A percentile compares a stretch with the other conserved stretches of the same genome.
Conservation (phyloP, 2,888 invertebrate species). For the Aleiodes alternator region DNA sequence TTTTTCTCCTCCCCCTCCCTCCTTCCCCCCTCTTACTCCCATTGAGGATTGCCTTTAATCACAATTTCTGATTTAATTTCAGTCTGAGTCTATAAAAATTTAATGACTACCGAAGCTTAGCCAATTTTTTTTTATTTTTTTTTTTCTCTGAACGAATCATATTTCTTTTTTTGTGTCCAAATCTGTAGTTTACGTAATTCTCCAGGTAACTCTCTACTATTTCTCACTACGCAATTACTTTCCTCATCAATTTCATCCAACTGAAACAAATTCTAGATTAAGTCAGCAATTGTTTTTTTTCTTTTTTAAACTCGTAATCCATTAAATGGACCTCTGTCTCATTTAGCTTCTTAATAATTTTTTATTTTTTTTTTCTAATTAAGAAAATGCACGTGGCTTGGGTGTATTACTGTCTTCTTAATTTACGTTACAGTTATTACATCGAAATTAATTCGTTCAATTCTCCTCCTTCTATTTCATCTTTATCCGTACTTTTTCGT, state of each 20-base stretch:
- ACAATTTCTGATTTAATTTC: too few species aligned
- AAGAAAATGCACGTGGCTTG: not conserved
- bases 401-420: not conserved
- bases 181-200: slow-evolving; percentile 18
- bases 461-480: too few species aligned
- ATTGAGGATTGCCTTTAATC: too few species aligned
- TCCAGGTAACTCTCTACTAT: slow-evolving; percentile 15
- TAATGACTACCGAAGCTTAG: too few species aligned
- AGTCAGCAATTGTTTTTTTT: slow-evolving; percentile 18
- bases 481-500: not conserved
- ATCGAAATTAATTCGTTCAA: not conserved
- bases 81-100: too few species aligned
- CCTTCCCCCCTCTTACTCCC: too few species aligned
- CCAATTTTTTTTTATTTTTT: not conserved
- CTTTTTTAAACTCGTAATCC: not conserved
- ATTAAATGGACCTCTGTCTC: slow-evolving; percentile 3
- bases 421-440: slow-evolving; percentile 1
- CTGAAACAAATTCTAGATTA: not conserved
- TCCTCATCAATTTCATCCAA: slow-evolving; percentile 29
- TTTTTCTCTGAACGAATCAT: not conserved
- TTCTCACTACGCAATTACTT: slow-evolving; percentile 23
- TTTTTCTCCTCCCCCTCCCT: too few species aligned
- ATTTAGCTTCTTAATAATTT: slow-evolving; percentile 1
- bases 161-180: slow-evolving; percentile 20
- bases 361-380: not conserved